phyloP scores from a whole-genome alignment of 1,140 invertebrate species.

The Orchesella cincta region DNA sequence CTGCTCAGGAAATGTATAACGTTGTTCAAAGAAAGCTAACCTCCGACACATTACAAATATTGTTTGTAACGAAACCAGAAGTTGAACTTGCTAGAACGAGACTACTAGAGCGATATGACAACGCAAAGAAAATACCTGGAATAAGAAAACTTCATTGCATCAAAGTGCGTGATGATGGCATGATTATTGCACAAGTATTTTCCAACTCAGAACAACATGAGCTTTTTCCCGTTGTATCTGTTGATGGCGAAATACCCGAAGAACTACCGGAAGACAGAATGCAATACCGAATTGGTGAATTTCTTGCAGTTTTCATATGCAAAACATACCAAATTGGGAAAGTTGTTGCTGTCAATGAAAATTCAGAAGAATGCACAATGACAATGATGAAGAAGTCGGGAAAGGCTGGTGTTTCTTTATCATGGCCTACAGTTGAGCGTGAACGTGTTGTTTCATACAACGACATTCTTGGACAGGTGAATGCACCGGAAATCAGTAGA shows the following conservation, averaged over 20 bases:
- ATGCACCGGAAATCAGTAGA: no score
- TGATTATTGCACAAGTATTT: background rate
- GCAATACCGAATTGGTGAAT: background rate
- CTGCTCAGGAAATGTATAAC: background rate
- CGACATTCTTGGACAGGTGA: no score
- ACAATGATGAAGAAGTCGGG: background rate
- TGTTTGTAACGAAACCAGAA: background rate
- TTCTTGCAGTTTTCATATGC: background rate
- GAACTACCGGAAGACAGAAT: background rate
- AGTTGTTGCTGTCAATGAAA: background rate
- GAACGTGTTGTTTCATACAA: background rate
- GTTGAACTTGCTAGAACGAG: background rate
- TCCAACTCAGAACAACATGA: background rate
- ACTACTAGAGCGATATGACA: background rate
- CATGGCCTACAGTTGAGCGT: background rate
- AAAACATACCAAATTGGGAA: background rate
- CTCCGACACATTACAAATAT: background rate
- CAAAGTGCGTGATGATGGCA: background rate
- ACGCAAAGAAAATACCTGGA: background rate
- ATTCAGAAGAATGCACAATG: background rate
- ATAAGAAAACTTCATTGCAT: background rate
- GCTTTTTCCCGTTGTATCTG: background rate
- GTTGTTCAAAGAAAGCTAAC: background rate
- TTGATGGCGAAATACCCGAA: background rate
- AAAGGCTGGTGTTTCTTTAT: background rate